Evolutionary conservation across 2,888 invertebrate genomes (phyloP).

Genomic region (Calliopum simillimum): DNA sequence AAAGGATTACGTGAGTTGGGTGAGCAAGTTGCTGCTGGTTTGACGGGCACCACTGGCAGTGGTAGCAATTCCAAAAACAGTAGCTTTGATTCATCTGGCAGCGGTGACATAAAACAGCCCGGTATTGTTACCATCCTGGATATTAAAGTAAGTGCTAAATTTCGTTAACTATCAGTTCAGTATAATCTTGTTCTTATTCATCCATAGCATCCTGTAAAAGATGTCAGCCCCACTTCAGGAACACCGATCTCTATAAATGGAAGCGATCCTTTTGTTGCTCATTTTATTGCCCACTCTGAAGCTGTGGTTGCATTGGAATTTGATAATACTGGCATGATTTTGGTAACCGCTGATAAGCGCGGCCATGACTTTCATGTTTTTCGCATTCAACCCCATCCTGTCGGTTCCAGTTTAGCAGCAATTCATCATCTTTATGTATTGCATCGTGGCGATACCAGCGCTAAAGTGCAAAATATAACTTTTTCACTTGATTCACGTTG

Average conservation of each 20-base stretch:
- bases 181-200: slow-evolving; percentile 2
- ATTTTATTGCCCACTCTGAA: slow-evolving; percentile 89
- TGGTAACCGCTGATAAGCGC: slow-evolving; percentile 90
- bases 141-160: slow-evolving; percentile 73
- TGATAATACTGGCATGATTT: slow-evolving; percentile 88
- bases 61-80: slow-evolving; percentile 65
- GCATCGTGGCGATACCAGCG: slow-evolving; percentile 95
- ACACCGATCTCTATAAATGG: slow-evolving; percentile 65
- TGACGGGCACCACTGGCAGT: slow-evolving; percentile 76
- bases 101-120: slow-evolving; percentile 78
- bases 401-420: slow-evolving; percentile 85
- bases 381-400: slow-evolving; percentile 92
- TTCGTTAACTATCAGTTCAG: background rate
- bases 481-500: slow-evolving; percentile 95
- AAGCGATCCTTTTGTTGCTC: slow-evolving; percentile 83
- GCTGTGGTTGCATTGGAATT: slow-evolving; percentile 91
- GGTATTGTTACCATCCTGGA: slow-evolving; percentile 92
- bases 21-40: slow-evolving; percentile 90
- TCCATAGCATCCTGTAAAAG: slow-evolving; percentile 62
- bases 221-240: slow-evolving; percentile 64
- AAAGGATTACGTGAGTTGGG: slow-evolving; percentile 91
- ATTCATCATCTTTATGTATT: slow-evolving; percentile 96
- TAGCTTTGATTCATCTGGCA: slow-evolving; percentile 68
- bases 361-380: slow-evolving; percentile 98
- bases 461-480: slow-evolving; percentile 92